A percentile compares a stretch with the other conserved stretches of the same genome.
Evolutionary conservation across 2,113 vertebrate genomes (phyloP).

Genomic region (Mellivora capensis): DNA sequence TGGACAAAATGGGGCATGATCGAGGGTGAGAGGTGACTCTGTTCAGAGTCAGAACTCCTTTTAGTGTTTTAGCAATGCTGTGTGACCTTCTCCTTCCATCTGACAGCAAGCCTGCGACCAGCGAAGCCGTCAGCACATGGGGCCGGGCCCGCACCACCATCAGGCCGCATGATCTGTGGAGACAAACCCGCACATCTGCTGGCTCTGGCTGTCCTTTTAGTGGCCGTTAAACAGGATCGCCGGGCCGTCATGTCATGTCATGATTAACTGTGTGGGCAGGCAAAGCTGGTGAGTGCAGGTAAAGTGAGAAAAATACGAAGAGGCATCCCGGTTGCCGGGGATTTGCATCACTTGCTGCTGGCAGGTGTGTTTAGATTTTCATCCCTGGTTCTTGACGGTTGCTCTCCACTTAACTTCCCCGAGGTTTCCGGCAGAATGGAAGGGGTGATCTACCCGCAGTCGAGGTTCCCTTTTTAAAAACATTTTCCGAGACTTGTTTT

Average conservation of each 20-base stretch:
- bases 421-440: background rate
- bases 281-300: background rate
- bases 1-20: too few relatives aligned
- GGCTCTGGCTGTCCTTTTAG: background rate
- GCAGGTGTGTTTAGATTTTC: background rate
- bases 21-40: rapidly evolving
- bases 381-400: background rate
- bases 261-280: rapidly evolving
- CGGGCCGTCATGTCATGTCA: rapidly evolving
- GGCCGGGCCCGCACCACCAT: rapidly evolving
- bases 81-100: background rate
- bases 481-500: background rate
- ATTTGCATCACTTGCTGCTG: background rate
- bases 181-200: background rate
- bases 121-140: background rate
- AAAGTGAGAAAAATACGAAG: background rate
- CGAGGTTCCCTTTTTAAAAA: background rate
- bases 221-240: background rate
- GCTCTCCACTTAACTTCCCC: background rate
- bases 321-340: background rate
- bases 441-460: background rate
- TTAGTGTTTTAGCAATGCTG: background rate
- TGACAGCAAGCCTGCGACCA: background rate
- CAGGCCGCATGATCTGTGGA: rapidly evolving
- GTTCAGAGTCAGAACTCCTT: background rate